Percentiles rank a stretch among this genome's conserved stretches.
Conservation (phyloP, 2,888 invertebrate genomes). For the Ganaspis brasiliensis region DNA sequence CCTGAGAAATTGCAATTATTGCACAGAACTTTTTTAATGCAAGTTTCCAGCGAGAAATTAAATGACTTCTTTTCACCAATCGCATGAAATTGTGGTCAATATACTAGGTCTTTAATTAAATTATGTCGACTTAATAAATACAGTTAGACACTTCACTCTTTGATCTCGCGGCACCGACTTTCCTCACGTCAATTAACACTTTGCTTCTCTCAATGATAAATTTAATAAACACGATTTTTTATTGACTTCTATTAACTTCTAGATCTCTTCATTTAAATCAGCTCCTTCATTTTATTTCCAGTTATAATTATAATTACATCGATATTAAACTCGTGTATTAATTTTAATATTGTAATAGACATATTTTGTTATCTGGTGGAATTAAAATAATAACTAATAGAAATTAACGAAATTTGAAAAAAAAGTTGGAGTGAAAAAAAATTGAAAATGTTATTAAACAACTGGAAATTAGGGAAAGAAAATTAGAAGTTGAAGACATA, state of each 20-base stretch:
- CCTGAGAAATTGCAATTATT: constrained; percentile 9
- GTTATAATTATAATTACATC: too few species aligned
- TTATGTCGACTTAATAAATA: constrained; percentile 75
- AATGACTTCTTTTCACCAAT: constrained; percentile 25
- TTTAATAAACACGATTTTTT: constrained; percentile 38
- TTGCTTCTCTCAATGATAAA: constrained; percentile 23
- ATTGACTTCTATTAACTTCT: constrained; percentile 17
- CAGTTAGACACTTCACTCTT: constrained; percentile 61
- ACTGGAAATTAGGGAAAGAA: too few species aligned
- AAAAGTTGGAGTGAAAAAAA: too few species aligned
- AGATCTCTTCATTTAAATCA: constrained; percentile 6
- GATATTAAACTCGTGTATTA: too few species aligned
- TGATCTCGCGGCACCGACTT: constrained; percentile 65
- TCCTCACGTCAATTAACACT: constrained; percentile 73
- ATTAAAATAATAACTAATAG: too few species aligned
- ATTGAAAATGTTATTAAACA: too few species aligned
- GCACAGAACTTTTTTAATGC: background rate
- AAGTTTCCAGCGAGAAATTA: constrained; percentile 3
- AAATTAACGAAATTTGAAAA: too few species aligned
- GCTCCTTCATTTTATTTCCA: background rate
- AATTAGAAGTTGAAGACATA: too few species aligned
- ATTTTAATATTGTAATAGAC: too few species aligned
- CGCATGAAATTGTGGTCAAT: constrained; percentile 67
- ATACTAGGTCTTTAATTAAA: constrained; percentile 76
- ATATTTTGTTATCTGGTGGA: too few species aligned